These are phyloP conservation scores for Grammomys surdaster DNA, from an alignment of 2,113 vertebrate genomes.

Conservation along the genomic window DNA sequence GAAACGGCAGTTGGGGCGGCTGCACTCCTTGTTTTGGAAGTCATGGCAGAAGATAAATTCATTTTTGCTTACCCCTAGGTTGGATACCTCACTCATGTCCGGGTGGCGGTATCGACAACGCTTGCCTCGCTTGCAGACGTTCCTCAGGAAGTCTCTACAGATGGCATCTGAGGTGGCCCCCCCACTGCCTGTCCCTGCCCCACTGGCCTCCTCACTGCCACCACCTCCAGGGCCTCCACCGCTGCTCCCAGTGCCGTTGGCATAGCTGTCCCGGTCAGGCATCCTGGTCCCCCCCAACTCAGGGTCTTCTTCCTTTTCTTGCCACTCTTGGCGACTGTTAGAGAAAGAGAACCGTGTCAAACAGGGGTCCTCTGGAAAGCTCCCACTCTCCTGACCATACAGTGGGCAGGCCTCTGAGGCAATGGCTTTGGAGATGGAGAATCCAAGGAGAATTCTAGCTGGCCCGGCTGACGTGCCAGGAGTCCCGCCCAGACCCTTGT, in stretches of 20 bases:
- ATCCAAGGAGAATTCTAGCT: constrained; percentile 47
- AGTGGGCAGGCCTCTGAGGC: not conserved
- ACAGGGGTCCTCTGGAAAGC: constrained; percentile 37
- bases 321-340: constrained; percentile 73
- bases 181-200: constrained; percentile 86
- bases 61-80: constrained; percentile 97
- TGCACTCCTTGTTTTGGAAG: constrained; percentile 98
- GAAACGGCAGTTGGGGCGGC: constrained; percentile 96
- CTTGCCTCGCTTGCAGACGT: constrained; percentile 97
- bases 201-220: constrained; percentile 87
- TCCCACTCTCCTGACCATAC: not conserved
- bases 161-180: constrained; percentile 90
- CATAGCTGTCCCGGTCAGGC: constrained; percentile 95
- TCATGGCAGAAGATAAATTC: constrained; percentile 99
- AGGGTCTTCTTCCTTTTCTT: constrained; percentile 71
- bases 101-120: constrained; percentile 98
- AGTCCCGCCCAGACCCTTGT: constrained; percentile 50
- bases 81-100: constrained; percentile 95
- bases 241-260: constrained; percentile 85
- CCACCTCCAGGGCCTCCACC: constrained; percentile 87
- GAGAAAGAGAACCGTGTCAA: constrained; percentile 67
- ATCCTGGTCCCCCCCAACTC: constrained; percentile 84
- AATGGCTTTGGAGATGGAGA: constrained; percentile 49
- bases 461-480: constrained; percentile 36
- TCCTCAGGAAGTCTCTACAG: constrained; percentile 97